Percentiles rank a stretch among this genome's conserved stretches.
phyloP scores from a whole-genome alignment of 2,888 invertebrate species.

The Muschampia plurimacula region DNA sequence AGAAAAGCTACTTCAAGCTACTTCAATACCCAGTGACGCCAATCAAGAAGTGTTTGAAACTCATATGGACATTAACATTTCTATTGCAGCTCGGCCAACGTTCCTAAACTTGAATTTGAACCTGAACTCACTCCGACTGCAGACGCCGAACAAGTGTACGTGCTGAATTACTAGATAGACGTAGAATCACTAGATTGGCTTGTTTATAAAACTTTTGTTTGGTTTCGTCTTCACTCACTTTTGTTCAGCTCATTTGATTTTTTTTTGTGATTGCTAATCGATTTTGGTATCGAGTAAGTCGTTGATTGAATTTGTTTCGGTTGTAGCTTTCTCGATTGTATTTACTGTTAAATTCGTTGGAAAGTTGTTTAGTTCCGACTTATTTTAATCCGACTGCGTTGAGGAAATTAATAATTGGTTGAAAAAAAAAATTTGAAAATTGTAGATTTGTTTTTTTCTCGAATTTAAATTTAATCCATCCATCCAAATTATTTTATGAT shows the following conservation, averaged over 20 bases:
- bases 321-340: background rate
- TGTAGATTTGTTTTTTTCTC: background rate
- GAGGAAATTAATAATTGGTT: background rate
- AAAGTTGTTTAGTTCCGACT: background rate
- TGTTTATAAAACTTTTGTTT: slow-evolving; percentile 57
- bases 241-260: slow-evolving; percentile 40
- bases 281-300: slow-evolving; percentile 10
- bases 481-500: slow-evolving; percentile 12
- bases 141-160: slow-evolving; percentile 96
- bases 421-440: background rate
- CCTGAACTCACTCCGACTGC: slow-evolving; percentile 95
- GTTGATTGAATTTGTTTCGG: background rate
- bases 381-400: background rate
- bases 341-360: slow-evolving; percentile 1
- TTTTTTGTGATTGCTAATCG: slow-evolving; percentile 26
- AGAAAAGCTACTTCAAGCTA: background rate
- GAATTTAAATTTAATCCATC: background rate
- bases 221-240: slow-evolving; percentile 47
- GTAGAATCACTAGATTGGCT: slow-evolving; percentile 80
- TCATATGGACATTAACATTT: slow-evolving; percentile 68
- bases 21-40: background rate
- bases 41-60: slow-evolving; percentile 44
- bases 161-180: slow-evolving; percentile 68
- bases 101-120: slow-evolving; percentile 99
- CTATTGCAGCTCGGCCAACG: slow-evolving; percentile 97